Conservation (phyloP, 2,888 invertebrate species). For the Cylloceria caligata region DNA sequence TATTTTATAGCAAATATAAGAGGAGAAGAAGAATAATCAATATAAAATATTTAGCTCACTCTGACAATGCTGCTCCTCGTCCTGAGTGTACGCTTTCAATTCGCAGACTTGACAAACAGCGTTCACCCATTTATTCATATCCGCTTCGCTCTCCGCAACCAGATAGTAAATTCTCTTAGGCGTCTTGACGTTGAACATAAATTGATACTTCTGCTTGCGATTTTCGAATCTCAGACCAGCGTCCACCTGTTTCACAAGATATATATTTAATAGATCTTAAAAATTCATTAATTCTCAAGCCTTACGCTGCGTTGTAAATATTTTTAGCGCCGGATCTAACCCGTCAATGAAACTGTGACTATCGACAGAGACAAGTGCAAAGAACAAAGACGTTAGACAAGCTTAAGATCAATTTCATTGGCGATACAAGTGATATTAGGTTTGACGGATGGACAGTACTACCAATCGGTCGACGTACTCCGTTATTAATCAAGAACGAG, state of each 20-base stretch:
- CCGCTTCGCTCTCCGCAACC: constrained; percentile 95
- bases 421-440: no score
- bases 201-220: constrained; percentile 92
- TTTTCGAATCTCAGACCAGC: constrained; percentile 94
- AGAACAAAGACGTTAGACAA: no score
- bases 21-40: constrained; percentile 33
- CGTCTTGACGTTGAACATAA: constrained; percentile 95
- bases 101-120: constrained; percentile 97
- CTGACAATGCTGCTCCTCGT: constrained; percentile 84
- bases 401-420: no score
- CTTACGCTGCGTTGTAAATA: background rate
- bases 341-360: no score
- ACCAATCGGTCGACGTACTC: background rate
- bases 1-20: constrained; percentile 35
- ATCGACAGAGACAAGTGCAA: no score
- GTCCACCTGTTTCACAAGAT: constrained; percentile 88
- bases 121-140: constrained; percentile 98
- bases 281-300: background rate
- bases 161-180: constrained; percentile 96
- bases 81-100: constrained; percentile 90
- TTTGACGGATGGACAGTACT: no score
- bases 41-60: constrained; percentile 75
- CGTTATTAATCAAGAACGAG: background rate
- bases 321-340: background rate
- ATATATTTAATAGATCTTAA: background rate